phyloP scores from a whole-genome alignment of 2,113 vertebrate species.

The Xenotilapia leptura region DNA sequence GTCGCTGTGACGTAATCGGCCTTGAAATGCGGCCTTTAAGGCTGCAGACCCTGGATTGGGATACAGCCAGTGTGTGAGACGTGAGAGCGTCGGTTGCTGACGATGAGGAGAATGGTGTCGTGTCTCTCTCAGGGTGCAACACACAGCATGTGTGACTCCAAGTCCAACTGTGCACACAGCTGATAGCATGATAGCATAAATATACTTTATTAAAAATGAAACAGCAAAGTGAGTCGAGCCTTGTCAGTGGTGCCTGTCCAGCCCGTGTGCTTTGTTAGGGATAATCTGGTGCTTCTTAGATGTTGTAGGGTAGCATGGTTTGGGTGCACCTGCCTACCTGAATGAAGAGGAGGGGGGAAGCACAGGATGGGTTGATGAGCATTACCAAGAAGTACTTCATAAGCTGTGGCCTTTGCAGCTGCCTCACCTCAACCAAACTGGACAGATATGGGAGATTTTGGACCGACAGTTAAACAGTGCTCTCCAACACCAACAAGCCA shows the following conservation, averaged over 20 bases:
- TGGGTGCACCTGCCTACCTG: not conserved
- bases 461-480: too few species aligned
- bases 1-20: too few species aligned
- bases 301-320: not conserved
- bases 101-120: not conserved
- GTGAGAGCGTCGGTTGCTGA: not conserved
- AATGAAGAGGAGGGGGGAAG: not conserved
- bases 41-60: too few species aligned
- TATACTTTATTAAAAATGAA: not conserved
- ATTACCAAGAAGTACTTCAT: not conserved
- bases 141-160: not conserved
- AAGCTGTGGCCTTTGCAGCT: not conserved
- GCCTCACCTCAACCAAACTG: not conserved
- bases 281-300: not conserved
- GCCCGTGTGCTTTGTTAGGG: rapidly evolving
- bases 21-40: too few species aligned
- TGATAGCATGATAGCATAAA: not conserved
- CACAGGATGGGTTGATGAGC: not conserved
- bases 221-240: not conserved
- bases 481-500: too few species aligned
- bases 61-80: too few species aligned
- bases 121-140: not conserved
- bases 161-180: not conserved
- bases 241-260: not conserved
- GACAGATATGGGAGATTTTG: not conserved